These are phyloP conservation scores for Danio rerio DNA, from an alignment of 2,113 vertebrate genomes.

Conservation along the genomic window GRCz12tu NC_133196.1:31063501-31064000, in stretches of 20 bases:
- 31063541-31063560: slow-evolving; percentile 49
- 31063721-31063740: slow-evolving; percentile 32
- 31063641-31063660: slow-evolving; percentile 12
- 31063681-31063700: slow-evolving; percentile 34
- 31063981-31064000: not conserved
- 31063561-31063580: slow-evolving; percentile 37
- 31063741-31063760: slow-evolving; percentile 30
- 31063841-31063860: slow-evolving; percentile 16
- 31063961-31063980: not conserved
- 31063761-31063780: slow-evolving; percentile 4
- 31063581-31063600: slow-evolving; percentile 37
- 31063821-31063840: slow-evolving; percentile 29
- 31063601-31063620: slow-evolving; percentile 49
- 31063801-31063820: slow-evolving; percentile 19
- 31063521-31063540: slow-evolving; percentile 40
- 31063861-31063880: not conserved
- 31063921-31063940: not conserved
- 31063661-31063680: slow-evolving; percentile 28
- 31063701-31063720: slow-evolving; percentile 25
- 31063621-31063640: slow-evolving; percentile 25
- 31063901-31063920: not conserved
- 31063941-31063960: not conserved
- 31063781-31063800: slow-evolving; percentile 14
- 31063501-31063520: slow-evolving; percentile 26
- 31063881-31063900: not conserved